phyloP scores from a whole-genome alignment of 2,113 vertebrate species.

The Brachionichthys hirsutus region DNA sequence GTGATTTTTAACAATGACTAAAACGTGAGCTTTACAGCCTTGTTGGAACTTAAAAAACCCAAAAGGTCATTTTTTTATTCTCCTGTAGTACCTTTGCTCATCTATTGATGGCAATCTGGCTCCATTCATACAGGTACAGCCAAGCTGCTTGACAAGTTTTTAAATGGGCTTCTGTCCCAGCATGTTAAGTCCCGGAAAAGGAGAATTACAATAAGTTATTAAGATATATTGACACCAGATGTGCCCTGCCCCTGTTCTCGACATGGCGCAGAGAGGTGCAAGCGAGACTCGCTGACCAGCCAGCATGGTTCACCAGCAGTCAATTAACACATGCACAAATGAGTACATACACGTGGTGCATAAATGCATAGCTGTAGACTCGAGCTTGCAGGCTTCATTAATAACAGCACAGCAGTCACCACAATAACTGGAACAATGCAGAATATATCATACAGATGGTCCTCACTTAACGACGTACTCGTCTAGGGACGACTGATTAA shows the following conservation, averaged over 20 bases:
- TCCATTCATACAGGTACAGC: slow-evolving; percentile 48
- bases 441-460: background rate
- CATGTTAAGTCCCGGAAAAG: slow-evolving; percentile 80
- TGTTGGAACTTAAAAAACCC: background rate
- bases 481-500: too few relatives aligned
- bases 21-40: slow-evolving; percentile 1
- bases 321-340: slow-evolving; percentile 36
- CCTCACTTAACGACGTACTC: too few relatives aligned
- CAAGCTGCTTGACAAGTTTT: slow-evolving; percentile 19
- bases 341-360: slow-evolving; percentile 17
- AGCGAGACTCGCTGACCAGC: slow-evolving; percentile 55
- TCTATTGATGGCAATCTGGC: slow-evolving; percentile 70
- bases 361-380: background rate
- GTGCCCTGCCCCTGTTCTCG: slow-evolving; percentile 70
- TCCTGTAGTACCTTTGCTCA: slow-evolving; percentile 52
- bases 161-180: slow-evolving; percentile 52
- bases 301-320: slow-evolving; percentile 33
- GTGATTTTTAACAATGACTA: background rate
- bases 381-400: slow-evolving; percentile 1
- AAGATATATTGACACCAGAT: slow-evolving; percentile 89
- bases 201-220: slow-evolving; percentile 88
- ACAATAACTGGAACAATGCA: background rate
- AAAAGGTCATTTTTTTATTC: background rate
- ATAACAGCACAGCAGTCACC: background rate
- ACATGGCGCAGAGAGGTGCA: slow-evolving; percentile 44